A percentile compares a stretch with the other conserved stretches of the same genome.
phyloP scores from a whole-genome alignment of 2,888 invertebrate genomes.

The Lamproptera curius region DNA sequence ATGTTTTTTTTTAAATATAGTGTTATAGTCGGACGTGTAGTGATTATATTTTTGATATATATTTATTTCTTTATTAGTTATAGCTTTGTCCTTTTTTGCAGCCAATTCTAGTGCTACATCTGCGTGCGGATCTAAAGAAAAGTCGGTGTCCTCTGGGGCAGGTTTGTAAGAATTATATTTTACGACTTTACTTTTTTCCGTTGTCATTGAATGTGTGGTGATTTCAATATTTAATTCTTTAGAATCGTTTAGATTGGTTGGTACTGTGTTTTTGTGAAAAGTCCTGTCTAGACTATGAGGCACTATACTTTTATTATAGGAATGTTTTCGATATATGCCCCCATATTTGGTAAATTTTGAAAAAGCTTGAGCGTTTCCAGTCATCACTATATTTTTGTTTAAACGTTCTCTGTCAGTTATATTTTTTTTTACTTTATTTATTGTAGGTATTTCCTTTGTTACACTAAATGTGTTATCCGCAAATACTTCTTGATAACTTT shows the following conservation, averaged over 20 bases:
- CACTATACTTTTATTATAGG: background rate
- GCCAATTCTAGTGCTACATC: constrained; percentile 1
- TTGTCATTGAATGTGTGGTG: background rate
- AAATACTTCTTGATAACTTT: background rate
- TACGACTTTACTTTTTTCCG: constrained; percentile 20
- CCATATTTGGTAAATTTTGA: background rate
- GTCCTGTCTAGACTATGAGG: too few relatives aligned
- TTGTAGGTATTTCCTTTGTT: background rate
- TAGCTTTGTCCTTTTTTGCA: constrained; percentile 2
- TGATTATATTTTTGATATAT: constrained; percentile 12
- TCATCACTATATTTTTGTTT: too few relatives aligned
- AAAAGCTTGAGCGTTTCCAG: background rate
- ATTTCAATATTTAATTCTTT: too few relatives aligned
- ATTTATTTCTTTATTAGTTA: constrained; percentile 7
- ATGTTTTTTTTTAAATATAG: constrained; percentile 9
- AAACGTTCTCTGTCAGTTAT: background rate
- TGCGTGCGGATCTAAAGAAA: constrained; percentile 13
- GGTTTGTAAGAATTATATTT: constrained; percentile 51
- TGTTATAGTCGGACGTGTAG: constrained; percentile 6
- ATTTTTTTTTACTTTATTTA: background rate
- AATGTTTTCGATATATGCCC: background rate
- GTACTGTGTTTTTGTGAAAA: too few relatives aligned
- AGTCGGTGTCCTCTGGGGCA: constrained; percentile 37
- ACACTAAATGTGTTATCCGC: background rate
- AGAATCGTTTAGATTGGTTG: too few relatives aligned